phyloP scores from a whole-genome alignment of 2,888 invertebrate species.

The Brachyptera putata region DNA sequence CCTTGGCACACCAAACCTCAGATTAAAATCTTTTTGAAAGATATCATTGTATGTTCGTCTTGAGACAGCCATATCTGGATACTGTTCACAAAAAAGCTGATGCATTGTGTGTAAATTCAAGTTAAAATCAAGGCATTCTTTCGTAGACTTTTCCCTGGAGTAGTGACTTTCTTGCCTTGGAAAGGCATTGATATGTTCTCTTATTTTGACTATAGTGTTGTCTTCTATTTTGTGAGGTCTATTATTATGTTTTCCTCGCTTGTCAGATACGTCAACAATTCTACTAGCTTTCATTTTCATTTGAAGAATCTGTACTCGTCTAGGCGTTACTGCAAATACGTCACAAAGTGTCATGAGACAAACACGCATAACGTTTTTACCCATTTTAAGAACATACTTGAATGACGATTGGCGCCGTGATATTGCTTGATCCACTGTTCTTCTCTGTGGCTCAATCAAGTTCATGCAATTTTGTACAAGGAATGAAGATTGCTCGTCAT shows the following conservation, averaged over 20 bases:
- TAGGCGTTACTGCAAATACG: background rate
- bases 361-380: background rate
- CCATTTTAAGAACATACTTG: background rate
- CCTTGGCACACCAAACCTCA: constrained; percentile 6
- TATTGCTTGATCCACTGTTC: background rate
- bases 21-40: background rate
- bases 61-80: background rate
- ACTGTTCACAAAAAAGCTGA: background rate
- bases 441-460: background rate
- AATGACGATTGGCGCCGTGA: background rate
- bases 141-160: background rate
- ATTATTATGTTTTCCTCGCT: background rate
- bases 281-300: background rate
- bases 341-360: background rate
- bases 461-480: background rate
- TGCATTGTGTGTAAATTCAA: background rate
- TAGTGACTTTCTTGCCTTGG: background rate
- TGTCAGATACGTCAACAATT: background rate
- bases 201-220: too few species aligned
- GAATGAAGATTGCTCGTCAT: background rate
- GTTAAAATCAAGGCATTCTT: background rate
- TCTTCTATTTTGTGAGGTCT: too few species aligned
- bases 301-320: background rate
- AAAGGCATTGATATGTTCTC: too few species aligned
- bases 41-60: constrained; percentile 8